These are phyloP conservation scores for Heliothis peltigera DNA, from an alignment of 2,888 invertebrate genomes.

Conservation along the genomic window DNA sequence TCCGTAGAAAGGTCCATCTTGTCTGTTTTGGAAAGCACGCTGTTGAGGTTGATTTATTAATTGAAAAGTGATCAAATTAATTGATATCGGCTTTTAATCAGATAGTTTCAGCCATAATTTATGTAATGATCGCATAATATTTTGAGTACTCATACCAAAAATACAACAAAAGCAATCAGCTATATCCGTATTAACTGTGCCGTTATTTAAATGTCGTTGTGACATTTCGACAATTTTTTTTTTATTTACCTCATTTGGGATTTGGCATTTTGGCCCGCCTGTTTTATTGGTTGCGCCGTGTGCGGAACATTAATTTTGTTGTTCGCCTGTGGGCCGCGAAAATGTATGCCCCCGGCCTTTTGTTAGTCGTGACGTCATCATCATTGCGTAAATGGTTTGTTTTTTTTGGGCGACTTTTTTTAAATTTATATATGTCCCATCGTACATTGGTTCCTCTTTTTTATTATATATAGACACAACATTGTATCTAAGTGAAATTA, in stretches of 20 bases:
- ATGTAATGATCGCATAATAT: too few relatives aligned
- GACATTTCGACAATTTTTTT: slow-evolving; percentile 81
- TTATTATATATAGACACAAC: too few relatives aligned
- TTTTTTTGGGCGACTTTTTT: too few relatives aligned
- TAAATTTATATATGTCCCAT: too few relatives aligned
- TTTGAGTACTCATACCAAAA: background rate
- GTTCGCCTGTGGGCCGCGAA: slow-evolving; percentile 66
- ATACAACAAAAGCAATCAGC: slow-evolving; percentile 16
- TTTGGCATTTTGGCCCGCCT: slow-evolving; percentile 83
- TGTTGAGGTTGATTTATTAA: too few relatives aligned
- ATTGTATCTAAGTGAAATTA: too few relatives aligned
- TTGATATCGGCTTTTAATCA: too few relatives aligned
- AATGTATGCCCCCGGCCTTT: slow-evolving; percentile 70
- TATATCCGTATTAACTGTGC: slow-evolving; percentile 36
- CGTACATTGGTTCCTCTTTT: too few relatives aligned
- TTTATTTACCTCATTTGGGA: slow-evolving; percentile 89
- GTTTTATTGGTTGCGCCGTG: slow-evolving; percentile 83
- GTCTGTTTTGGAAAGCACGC: too few relatives aligned
- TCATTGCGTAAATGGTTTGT: slow-evolving; percentile 51
- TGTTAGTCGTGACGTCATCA: slow-evolving; percentile 62
- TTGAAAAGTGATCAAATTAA: too few relatives aligned
- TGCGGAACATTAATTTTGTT: slow-evolving; percentile 88
- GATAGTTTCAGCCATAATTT: too few relatives aligned
- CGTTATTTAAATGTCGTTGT: slow-evolving; percentile 78
- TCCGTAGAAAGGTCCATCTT: too few relatives aligned